phyloP scores from a whole-genome alignment of 2,797 vertebrate genomes.

The Zonotrichia albicollis region DNA sequence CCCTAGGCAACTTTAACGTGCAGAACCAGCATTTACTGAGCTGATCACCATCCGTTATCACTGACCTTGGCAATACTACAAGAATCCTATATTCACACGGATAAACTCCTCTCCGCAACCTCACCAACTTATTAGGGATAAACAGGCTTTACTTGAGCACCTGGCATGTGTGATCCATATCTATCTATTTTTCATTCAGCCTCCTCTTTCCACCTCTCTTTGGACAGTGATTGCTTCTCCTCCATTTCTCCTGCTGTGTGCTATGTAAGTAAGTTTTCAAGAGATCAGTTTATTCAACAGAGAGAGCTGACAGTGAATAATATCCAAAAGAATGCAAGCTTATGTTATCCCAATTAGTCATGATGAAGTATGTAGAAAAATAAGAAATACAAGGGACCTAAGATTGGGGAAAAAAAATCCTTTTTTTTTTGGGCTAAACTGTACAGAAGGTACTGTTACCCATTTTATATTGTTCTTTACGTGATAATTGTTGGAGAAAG shows the following conservation, averaged over 20 bases:
- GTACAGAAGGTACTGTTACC: neutral
- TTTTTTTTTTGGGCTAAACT: neutral
- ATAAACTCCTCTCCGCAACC: conserved; percentile 5
- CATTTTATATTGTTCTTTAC: neutral
- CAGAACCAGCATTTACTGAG: conserved; percentile 17
- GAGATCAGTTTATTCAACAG: conserved; percentile 31
- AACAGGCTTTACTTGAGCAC: conserved; percentile 49
- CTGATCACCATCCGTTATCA: conserved; percentile 7
- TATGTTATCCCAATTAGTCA: conserved; percentile 51
- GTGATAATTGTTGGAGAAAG: neutral
- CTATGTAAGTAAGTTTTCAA: conserved; percentile 50
- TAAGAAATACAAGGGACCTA: neutral
- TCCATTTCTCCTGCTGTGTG: conserved; percentile 43
- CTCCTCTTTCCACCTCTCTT: conserved; percentile 24
- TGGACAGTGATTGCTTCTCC: conserved; percentile 46
- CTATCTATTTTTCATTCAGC: conserved; percentile 39
- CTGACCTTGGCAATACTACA: conserved; percentile 25
- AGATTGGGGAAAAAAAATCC: neutral
- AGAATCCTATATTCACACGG: conserved; percentile 6
- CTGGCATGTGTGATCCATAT: conserved; percentile 61
- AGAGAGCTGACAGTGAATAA: conserved; percentile 46
- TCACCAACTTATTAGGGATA: conserved; percentile 48
- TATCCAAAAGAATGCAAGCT: conserved; percentile 9
- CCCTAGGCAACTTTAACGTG: conserved; percentile 32
- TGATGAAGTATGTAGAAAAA: conserved; percentile 33